Evolutionary conservation across 37 sponge, comb jelly and placozoan species (phyloP).

Genomic region (Beroe forskalii): DNA sequence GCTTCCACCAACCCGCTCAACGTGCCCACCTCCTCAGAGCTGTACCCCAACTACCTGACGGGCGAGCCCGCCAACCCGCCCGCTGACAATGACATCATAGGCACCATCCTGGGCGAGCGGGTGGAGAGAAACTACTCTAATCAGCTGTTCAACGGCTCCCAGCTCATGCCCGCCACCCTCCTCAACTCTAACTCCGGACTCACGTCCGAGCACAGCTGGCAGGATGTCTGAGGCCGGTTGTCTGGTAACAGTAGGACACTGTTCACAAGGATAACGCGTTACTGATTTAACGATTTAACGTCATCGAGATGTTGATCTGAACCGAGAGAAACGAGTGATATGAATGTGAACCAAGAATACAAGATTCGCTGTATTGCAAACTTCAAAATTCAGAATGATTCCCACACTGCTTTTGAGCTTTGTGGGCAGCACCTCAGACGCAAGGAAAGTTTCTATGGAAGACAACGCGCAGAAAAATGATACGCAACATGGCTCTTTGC

Average conservation of each 20-base stretch:
- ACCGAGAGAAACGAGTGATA: not conserved
- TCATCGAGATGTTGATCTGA: not conserved
- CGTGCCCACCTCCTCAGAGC: not conserved
- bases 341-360: too few species aligned
- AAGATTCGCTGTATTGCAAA: too few species aligned
- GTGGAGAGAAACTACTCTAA: conserved; percentile 53
- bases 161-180: conserved; percentile 7
- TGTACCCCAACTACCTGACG: conserved; percentile 37
- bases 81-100: conserved; percentile 13
- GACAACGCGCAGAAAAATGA: too few species aligned
- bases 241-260: not conserved
- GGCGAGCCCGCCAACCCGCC: not conserved
- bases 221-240: conserved; percentile 24
- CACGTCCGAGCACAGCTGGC: conserved; percentile 47
- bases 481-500: too few species aligned
- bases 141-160: not conserved
- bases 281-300: not conserved
- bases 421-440: not conserved
- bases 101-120: conserved; percentile 35
- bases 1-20: conserved; percentile 32
- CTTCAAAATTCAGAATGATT: too few species aligned
- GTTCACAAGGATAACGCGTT: not conserved
- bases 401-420: too few species aligned
- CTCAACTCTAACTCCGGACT: conserved; percentile 44
- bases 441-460: not conserved